Base-by-base conservation (phyloP, 2,113 vertebrate species). In the Anseranas semipalmata region DNA sequence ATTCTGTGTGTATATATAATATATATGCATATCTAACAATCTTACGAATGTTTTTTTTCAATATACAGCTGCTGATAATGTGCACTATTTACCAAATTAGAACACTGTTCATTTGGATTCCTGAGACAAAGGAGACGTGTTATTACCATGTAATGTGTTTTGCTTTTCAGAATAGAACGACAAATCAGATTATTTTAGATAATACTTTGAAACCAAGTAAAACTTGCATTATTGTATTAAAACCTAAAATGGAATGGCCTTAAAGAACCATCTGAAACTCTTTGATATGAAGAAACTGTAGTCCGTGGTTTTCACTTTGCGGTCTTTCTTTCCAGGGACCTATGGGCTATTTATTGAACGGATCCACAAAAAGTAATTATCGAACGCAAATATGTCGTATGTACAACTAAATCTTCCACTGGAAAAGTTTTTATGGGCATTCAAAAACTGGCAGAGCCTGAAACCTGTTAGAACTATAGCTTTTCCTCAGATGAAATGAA, bases 151-250 rank as follows among this genome's bases (percentile, higher is more conserved):
- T 37, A 85, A 62, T 55, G 3, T n/a, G 21, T 65, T 89, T 90
- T 71, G 10, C 25, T 88, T 88, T 87, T 70, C 67, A 90, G 70
- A 87, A 82, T 7, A 72, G 60, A 87, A 94, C 74, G 9, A 22
- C 4, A 89, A 94, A 96, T 85, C 81, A 91, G 87, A 93, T 91
- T 91, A 94, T 50, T 87, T 78, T 53, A 89, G 66, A 56, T 76
- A 94, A 93, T 50, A 62, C n/a, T 27, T 39, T 82, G 71, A 77
- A 95, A 86, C 25, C 3, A 39, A 87, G 59, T 7, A 70, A 82
- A 89, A 65, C 17, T n/a, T 83, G 9, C 20, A 32, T 87, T 83
- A 76, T 30, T 73, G 5, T 53, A 72, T 79, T 87, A 85, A 93
- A 89, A 76, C 2, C 11, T 59, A 11, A 19, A 79, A 72, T 39